A percentile compares a stretch with the other conserved stretches of the same genome.
phyloP scores from a whole-genome alignment of 2,888 invertebrate genomes.

The Aporophyla lueneburgensis region DNA sequence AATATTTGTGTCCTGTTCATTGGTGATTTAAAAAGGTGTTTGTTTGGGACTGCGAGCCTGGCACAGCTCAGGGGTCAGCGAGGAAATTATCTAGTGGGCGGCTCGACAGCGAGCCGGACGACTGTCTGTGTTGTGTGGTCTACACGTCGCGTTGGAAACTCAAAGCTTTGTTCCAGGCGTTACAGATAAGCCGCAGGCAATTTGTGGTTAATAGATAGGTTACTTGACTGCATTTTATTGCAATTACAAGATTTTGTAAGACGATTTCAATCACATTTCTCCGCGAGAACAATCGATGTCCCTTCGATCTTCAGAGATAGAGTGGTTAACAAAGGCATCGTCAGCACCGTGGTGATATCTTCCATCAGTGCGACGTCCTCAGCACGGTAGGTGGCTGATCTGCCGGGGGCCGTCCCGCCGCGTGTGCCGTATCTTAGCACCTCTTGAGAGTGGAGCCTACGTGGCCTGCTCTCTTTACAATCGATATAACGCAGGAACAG shows the following conservation, averaged over 20 bases:
- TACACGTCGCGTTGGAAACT: too few species aligned
- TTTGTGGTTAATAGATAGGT: not conserved
- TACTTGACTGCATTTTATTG: not conserved
- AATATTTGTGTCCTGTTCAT: conserved; percentile 43
- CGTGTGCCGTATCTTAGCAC: not conserved
- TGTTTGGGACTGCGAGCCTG: conserved; percentile 30
- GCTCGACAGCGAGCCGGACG: not conserved
- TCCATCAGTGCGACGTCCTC: not conserved
- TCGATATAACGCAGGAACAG: not conserved
- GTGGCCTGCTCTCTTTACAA: not conserved
- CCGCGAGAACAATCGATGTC: not conserved
- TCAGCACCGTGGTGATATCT: conserved; percentile 6
- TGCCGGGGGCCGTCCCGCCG: not conserved
- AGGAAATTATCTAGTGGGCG: conserved; percentile 18
- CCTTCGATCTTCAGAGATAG: not conserved
- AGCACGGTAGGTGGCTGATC: not conserved
- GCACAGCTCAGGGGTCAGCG: conserved; percentile 11
- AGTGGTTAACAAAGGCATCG: not conserved
- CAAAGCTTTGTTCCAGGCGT: too few species aligned
- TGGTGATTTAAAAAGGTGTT: conserved; percentile 41
- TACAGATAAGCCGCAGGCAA: not conserved
- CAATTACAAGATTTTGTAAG: not conserved
- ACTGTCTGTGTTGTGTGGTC: not conserved
- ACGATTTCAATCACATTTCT: not conserved
- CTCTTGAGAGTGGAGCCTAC: not conserved